phyloP scores from a whole-genome alignment of 2,888 invertebrate genomes.

The Hypercompe scribonia region DNA sequence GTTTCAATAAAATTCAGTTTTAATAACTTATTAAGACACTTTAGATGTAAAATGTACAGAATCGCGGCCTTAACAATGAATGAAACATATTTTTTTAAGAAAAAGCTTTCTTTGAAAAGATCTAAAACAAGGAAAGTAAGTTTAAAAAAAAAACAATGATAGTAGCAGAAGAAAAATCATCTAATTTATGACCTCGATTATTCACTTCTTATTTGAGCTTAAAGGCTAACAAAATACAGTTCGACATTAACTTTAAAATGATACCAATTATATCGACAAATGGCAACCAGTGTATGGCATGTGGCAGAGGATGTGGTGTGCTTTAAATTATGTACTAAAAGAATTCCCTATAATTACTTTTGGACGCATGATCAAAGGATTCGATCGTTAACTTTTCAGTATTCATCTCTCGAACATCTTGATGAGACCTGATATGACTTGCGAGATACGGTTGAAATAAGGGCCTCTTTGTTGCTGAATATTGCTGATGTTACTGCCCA shows the following conservation, averaged over 20 bases:
- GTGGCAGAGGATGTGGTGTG: slow-evolving; percentile 56
- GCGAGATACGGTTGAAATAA: slow-evolving; percentile 72
- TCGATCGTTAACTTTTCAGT: slow-evolving; percentile 65
- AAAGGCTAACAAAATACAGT: not conserved
- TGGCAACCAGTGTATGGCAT: slow-evolving; percentile 30
- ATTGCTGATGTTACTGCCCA: slow-evolving; percentile 79
- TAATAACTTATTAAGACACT: slow-evolving; percentile 16
- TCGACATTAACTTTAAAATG: slow-evolving; percentile 33
- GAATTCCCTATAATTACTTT: slow-evolving; percentile 58
- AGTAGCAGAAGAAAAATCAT: no score
- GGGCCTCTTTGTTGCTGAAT: slow-evolving; percentile 69
- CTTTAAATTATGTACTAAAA: slow-evolving; percentile 51
- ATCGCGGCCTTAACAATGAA: not conserved
- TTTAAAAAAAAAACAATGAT: no score
- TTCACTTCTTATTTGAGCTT: not conserved
- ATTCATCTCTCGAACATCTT: slow-evolving; percentile 52
- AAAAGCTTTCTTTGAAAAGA: not conserved
- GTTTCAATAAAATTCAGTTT: slow-evolving; percentile 14
- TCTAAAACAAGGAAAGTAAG: no score
- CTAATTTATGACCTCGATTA: no score
- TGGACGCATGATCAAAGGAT: slow-evolving; percentile 59
- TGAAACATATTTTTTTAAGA: not conserved
- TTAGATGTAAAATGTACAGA: not conserved
- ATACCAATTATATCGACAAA: slow-evolving; percentile 36
- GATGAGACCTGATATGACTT: slow-evolving; percentile 60